Base-by-base conservation (phyloP, 1,140 invertebrate species). In the Brachionus plicatilis region DNA sequence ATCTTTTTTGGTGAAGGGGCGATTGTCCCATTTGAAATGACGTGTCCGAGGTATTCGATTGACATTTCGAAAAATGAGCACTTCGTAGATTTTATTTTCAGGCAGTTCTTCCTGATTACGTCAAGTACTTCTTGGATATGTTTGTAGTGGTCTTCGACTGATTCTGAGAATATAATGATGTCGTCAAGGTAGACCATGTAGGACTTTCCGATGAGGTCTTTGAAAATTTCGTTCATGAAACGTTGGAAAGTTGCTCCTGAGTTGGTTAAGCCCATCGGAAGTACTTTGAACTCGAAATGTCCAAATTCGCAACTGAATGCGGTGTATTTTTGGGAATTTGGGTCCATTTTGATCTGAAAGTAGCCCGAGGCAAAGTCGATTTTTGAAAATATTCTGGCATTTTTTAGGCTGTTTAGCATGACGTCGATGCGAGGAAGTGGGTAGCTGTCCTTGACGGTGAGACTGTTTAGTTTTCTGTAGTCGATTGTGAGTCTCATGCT, bases 1-100 rank as follows among this genome's bases (percentile, higher is more conserved):
- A 65, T 65, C 12, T 60, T 83, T 29, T 60, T 24, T 60, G 29
- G 33, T 27, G 75, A 80, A 33, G 84, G 37, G 56, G 27, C 9
- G 2, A 86, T 80, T 12, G 83, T 85, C 7, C 85, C 66, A 20
- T 66, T 79, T 6, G 70, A 79, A 9, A 87, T 75, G 12, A 86
- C 82, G 83, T 87, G 0, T 90, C 90, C 41, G 90, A 86, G 85
- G 89, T 90, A 33, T 86, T 84, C 2, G 90, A 66, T 83, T 88
- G 85, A 11, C 60, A 53, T 76, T 87, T 85, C 29, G 86, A 27
- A 87, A 85, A 91, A 91, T 47, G 88, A 75, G 41, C 87, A 89
- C 87, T 91, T 90, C 72, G 87, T 65, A 0, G 88, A 85, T 24
- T 89, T 90, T 2, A 91, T 86, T 8, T 88, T 90, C 2, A 91